phyloP scores from a whole-genome alignment of 2,888 invertebrate species.

The Pyrgus malvae region DNA sequence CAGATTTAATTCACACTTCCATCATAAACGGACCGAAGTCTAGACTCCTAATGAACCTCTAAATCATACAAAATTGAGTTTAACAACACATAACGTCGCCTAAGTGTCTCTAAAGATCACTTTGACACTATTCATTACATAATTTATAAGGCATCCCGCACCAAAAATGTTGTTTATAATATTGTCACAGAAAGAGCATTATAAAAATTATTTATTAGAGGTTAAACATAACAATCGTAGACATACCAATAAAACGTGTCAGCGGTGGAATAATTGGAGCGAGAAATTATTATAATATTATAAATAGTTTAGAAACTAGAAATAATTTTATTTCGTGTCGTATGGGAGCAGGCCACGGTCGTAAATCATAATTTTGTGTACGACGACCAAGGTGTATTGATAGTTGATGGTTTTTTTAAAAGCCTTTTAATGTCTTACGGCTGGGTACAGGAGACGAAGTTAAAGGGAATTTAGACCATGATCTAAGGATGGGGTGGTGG shows the following conservation, averaged over 20 bases:
- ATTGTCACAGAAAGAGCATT: constrained; percentile 55
- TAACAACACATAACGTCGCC: constrained; percentile 22
- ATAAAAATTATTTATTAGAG: constrained; percentile 64
- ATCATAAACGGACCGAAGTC: constrained; percentile 20
- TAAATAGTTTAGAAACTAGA: constrained; percentile 75
- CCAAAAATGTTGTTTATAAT: constrained; percentile 59
- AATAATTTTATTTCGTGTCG: constrained; percentile 71
- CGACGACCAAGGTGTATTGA: constrained; percentile 46
- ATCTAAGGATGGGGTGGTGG: too few species aligned
- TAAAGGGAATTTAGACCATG: too few species aligned
- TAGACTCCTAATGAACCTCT: constrained; percentile 21
- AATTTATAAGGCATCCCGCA: constrained; percentile 45
- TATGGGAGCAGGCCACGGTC: constrained; percentile 62
- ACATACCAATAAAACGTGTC: constrained; percentile 77
- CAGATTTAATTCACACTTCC: constrained; percentile 20
- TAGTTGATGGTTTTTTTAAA: constrained; percentile 45
- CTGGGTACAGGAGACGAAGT: too few species aligned
- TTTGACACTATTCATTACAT: constrained; percentile 53
- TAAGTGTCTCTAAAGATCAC: constrained; percentile 47
- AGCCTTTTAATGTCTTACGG: too few species aligned
- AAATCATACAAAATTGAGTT: constrained; percentile 25
- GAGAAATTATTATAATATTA: constrained; percentile 78
- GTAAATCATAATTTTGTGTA: constrained; percentile 71
- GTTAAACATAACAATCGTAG: constrained; percentile 72
- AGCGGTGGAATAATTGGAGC: constrained; percentile 74